Evolutionary conservation across 2,888 invertebrate species (phyloP).

Genomic region (Coelopa pilipes): DNA sequence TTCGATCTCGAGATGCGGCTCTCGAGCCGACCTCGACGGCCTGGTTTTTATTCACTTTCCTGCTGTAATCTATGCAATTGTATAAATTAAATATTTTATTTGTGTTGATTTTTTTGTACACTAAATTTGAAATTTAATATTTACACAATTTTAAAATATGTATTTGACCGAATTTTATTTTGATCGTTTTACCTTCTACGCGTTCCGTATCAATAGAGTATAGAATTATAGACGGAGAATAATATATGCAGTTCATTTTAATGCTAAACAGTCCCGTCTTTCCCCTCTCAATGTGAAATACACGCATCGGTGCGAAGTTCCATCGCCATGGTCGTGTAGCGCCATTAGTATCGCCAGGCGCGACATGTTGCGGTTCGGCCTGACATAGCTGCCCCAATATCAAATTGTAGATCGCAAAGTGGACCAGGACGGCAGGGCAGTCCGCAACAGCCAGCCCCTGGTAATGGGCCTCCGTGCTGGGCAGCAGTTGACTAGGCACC

Average conservation of each 20-base stretch:
- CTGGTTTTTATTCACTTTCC: too few species aligned
- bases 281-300: conserved; percentile 83
- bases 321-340: conserved; percentile 71
- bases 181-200: too few species aligned
- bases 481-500: conserved; percentile 64
- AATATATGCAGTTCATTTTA: conserved; percentile 67
- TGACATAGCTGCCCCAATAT: too few species aligned
- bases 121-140: too few species aligned
- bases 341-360: conserved; percentile 40
- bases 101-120: too few species aligned
- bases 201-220: background rate
- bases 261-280: conserved; percentile 85
- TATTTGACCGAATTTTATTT: too few species aligned
- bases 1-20: too few species aligned
- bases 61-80: background rate
- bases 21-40: too few species aligned
- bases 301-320: conserved; percentile 79
- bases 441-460: conserved; percentile 74
- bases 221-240: background rate
- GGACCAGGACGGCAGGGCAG: conserved; percentile 74
- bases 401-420: conserved; percentile 80
- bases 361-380: conserved; percentile 74
- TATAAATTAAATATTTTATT: too few species aligned
- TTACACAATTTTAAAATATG: too few species aligned
- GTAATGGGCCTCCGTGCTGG: conserved; percentile 59